Percentiles rank a stretch among this genome's conserved stretches.
phyloP scores from a whole-genome alignment of 2,888 invertebrate genomes.

The Aethes cnicana region DNA sequence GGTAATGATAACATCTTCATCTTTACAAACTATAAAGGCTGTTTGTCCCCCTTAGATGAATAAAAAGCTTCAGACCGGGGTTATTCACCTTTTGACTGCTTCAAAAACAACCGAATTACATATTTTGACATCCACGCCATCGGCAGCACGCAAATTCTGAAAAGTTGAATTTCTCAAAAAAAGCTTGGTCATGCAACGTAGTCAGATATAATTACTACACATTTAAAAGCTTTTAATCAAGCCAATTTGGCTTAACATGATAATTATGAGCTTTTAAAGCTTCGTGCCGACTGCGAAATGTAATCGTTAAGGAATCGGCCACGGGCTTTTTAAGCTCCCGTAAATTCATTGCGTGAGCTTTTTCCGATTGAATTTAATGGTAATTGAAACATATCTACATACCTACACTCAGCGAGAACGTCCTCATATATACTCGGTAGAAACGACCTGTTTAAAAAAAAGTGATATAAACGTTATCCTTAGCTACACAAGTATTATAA shows the following conservation, averaged over 20 bases:
- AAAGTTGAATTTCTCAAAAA: conserved; percentile 14
- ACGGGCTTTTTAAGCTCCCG: conserved; percentile 9
- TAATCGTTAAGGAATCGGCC: conserved; percentile 20
- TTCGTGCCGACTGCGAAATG: conserved; percentile 24
- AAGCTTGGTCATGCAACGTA: conserved; percentile 23
- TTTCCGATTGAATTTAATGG: conserved; percentile 2
- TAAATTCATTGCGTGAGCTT: too few relatives aligned
- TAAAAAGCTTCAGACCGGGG: neutral
- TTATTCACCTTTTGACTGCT: neutral
- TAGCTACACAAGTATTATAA: too few relatives aligned
- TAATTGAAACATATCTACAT: neutral
- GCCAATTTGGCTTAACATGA: conserved; percentile 29
- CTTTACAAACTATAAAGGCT: too few relatives aligned
- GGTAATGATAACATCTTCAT: too few relatives aligned
- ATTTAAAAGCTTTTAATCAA: conserved; percentile 31
- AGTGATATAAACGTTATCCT: too few relatives aligned
- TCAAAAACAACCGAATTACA: neutral
- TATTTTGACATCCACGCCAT: neutral
- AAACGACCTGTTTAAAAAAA: too few relatives aligned
- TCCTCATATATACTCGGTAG: too few relatives aligned
- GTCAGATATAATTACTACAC: conserved; percentile 21
- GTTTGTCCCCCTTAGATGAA: too few relatives aligned
- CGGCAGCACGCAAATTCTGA: conserved; percentile 19
- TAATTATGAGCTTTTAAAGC: conserved; percentile 29
- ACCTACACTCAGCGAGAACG: too few relatives aligned